Conservation (phyloP, 2,113 vertebrate species). For the Crocuta crocuta region DNA sequence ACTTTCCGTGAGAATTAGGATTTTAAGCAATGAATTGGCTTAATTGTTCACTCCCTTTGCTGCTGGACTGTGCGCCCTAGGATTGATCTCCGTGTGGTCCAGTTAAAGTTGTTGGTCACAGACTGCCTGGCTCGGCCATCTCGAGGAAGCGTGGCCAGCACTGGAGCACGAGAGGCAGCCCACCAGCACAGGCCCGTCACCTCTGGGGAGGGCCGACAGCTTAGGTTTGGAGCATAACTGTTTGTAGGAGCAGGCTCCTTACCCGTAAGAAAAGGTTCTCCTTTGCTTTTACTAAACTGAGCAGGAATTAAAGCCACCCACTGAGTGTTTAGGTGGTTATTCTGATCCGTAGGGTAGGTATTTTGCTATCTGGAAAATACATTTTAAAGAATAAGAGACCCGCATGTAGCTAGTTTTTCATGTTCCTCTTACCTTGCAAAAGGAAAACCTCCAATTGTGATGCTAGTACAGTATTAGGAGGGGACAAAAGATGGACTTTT, state of each 20-base stretch:
- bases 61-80: not conserved
- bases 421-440: not conserved
- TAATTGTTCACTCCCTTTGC: not conserved
- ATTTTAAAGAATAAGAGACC: not conserved
- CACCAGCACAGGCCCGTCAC: not conserved
- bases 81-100: not conserved
- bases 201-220: not conserved
- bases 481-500: not conserved
- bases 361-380: slow-evolving; percentile 43
- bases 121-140: not conserved
- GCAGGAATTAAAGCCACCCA: slow-evolving; percentile 11
- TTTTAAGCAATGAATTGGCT: not conserved
- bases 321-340: not conserved
- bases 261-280: not conserved
- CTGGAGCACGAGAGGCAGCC: not conserved
- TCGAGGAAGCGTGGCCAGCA: not conserved
- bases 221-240: slow-evolving; percentile 4
- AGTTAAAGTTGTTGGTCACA: not conserved
- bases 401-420: not conserved
- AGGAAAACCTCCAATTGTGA: not conserved
- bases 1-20: not conserved
- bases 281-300: slow-evolving; percentile 1
- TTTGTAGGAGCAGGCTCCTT: not conserved
- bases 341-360: not conserved
- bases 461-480: not conserved